Percentiles rank a stretch among this genome's conserved stretches.
Evolutionary conservation across 92 coral and sea anemone genomes (phyloP).

Genomic region (Anthopleura xanthogrammica): DNA sequence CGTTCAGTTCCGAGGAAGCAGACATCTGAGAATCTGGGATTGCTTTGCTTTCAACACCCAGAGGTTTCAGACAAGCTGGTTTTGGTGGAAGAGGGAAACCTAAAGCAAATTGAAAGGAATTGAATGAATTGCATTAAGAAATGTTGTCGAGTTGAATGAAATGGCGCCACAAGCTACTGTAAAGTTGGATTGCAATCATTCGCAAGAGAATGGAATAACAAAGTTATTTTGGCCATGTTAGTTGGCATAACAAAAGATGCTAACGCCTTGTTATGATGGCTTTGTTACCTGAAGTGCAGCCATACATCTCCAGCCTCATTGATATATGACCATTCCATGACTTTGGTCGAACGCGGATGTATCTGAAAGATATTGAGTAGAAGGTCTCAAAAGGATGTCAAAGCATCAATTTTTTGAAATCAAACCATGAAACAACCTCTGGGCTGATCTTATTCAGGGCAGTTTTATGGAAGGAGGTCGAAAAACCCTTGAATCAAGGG

Average conservation of each 20-base stretch:
- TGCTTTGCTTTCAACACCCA: slow-evolving; percentile 46
- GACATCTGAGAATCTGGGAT: slow-evolving; percentile 25
- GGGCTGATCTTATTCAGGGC: too few species aligned
- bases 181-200: too few species aligned
- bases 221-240: neutral
- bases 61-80: slow-evolving; percentile 43
- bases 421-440: too few species aligned
- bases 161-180: neutral
- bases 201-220: too few species aligned
- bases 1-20: slow-evolving; percentile 22
- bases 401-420: too few species aligned
- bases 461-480: too few species aligned
- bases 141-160: neutral
- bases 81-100: slow-evolving; percentile 62
- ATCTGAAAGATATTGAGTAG: neutral
- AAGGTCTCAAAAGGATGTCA: too few species aligned
- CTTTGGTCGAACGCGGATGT: slow-evolving; percentile 2
- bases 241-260: neutral
- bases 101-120: neutral
- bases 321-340: slow-evolving; percentile 28
- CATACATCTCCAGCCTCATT: slow-evolving; percentile 24
- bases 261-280: too few species aligned
- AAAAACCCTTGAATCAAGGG: too few species aligned
- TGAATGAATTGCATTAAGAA: neutral
- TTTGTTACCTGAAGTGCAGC: slow-evolving; percentile 14